phyloP scores from a whole-genome alignment of 2,888 invertebrate species.

The Pterobdella sp. region DNA sequence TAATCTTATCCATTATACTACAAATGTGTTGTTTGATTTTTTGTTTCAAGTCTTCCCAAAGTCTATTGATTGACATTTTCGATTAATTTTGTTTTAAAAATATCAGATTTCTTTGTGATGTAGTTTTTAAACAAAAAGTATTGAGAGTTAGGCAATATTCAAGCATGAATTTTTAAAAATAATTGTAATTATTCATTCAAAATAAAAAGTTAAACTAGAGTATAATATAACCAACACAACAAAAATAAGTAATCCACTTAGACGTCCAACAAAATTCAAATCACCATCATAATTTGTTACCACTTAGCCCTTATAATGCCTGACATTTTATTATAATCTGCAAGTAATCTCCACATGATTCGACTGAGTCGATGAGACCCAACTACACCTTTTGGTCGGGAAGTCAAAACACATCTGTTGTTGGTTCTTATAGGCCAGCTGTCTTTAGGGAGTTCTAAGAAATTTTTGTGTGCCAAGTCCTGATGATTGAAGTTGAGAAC shows the following conservation, averaged over 20 bases:
- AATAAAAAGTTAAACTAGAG: no score
- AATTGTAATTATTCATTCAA: no score
- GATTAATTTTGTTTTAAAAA: neutral
- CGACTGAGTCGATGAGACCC: constrained; percentile 76
- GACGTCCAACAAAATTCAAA: no score
- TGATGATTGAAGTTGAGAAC: no score
- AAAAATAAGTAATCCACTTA: no score
- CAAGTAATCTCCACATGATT: constrained; percentile 79
- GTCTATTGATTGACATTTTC: neutral
- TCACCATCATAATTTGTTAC: no score
- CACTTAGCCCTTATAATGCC: constrained; percentile 92
- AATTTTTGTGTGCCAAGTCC: constrained; percentile 69
- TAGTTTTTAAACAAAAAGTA: no score
- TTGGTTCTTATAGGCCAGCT: constrained; percentile 47
- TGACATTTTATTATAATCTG: constrained; percentile 83
- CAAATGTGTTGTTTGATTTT: neutral
- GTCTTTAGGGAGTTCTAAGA: constrained; percentile 61
- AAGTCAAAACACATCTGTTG: constrained; percentile 77
- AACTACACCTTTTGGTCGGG: constrained; percentile 72
- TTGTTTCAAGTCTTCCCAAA: neutral
- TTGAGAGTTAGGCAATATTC: no score
- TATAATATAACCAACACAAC: no score
- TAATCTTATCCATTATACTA: neutral
- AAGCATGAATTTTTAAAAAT: no score
- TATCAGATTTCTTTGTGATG: no score